Base-by-base conservation (phyloP, 2,797 vertebrate genomes). In the Molossus molossus region DNA sequence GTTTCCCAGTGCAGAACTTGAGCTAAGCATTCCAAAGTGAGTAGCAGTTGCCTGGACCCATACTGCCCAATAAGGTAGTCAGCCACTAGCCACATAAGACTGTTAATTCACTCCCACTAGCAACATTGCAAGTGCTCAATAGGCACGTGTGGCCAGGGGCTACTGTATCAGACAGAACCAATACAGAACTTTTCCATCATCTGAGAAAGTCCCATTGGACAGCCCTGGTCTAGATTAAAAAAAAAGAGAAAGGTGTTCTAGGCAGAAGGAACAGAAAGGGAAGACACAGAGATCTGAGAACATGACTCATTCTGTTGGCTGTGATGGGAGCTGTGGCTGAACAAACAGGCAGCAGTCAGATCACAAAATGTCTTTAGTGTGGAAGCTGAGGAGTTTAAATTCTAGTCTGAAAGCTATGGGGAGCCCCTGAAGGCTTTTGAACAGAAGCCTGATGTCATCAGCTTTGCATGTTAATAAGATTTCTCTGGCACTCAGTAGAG, bases 401-500 rank as follows among this genome's bases (percentile, higher is more conserved):
- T 65, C 33, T 9, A 64, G 70, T 53, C 80, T 76, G 89, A 79
- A 91, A 87, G 57, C 76, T 18, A 5, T 4, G 15, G 60, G 80
- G 89, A 91, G 60, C 75, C 60, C 82, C 90, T 20, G 75, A 29
- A 90, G 88, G 92, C 80, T 90, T 90, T 55, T 58, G 55, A 70
- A 58, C 69, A 67, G 72, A 85, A 92, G 82, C 79, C 86, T 69
- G n/a, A 85, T 91, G 88, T 92, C 85, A 77, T 89, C 58, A 4
- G 65, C 73, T 85, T 93, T 90, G 94, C 82, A 76, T 89, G 50
- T 80, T 76, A 75, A 67, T 91, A 45, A 87, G 86, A 25, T 75
- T 57, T 88, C 50, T 40, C 62, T 90, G 82, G 77, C 85, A 69
- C 57, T 27, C 9, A 1, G 7, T 33, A 62, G 65, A 75, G 70